Conservation (phyloP, 2,888 invertebrate genomes). For the Chydorus sphaericus region DNA sequence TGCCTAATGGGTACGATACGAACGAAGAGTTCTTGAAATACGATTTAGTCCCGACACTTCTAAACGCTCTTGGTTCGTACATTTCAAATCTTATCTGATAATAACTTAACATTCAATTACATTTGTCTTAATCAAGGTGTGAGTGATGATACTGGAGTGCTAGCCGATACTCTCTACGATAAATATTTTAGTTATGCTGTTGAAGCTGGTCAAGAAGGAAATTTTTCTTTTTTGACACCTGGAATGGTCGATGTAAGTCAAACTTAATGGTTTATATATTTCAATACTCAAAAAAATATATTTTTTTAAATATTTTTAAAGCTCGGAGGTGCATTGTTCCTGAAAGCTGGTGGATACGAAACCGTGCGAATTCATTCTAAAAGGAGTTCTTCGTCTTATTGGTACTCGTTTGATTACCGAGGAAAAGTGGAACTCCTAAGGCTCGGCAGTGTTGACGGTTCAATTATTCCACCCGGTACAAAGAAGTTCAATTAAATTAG, state of each 20-base stretch:
- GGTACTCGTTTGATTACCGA: conserved; percentile 37
- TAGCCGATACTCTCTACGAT: conserved; percentile 31
- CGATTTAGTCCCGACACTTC: conserved; percentile 14
- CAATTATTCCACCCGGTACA: neutral
- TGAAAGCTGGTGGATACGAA: conserved; percentile 34
- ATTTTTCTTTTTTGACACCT: conserved; percentile 32
- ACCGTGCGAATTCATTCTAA: conserved; percentile 28
- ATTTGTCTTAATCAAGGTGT: conserved; percentile 24
- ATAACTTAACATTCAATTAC: neutral
- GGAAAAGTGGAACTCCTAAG: conserved; percentile 26
- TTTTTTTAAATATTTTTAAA: conserved; percentile 20
- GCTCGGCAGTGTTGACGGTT: neutral
- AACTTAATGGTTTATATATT: neutral
- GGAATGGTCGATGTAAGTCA: conserved; percentile 35
- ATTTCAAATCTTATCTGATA: neutral
- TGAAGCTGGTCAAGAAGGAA: conserved; percentile 23
- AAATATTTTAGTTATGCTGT: conserved; percentile 29
- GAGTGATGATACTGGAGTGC: conserved; percentile 30
- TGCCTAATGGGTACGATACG: conserved; percentile 13
- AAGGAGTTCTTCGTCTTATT: conserved; percentile 27
- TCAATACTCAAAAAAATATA: neutral
- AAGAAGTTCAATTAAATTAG: too few species aligned
- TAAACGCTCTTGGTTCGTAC: conserved; percentile 17
- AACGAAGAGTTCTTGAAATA: conserved; percentile 15
- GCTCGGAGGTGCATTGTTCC: conserved; percentile 32